Conservation (phyloP, 2,888 invertebrate species). For the Nemotelus pantherinus region DNA sequence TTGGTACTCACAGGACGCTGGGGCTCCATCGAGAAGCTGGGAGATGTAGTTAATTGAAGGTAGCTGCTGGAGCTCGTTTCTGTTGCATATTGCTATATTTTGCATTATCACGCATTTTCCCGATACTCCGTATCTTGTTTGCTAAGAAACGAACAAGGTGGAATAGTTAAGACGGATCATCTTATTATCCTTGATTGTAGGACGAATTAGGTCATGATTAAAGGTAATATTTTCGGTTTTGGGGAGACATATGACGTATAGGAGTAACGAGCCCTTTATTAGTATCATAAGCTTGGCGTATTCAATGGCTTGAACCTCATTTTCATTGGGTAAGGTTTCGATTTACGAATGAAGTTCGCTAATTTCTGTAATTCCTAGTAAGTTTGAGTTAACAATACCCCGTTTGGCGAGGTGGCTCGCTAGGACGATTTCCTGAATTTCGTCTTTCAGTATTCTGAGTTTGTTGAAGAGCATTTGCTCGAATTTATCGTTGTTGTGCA, state of each 20-base stretch:
- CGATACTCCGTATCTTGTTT: neutral
- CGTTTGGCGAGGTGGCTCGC: slow-evolving; percentile 19
- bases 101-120: slow-evolving; percentile 5
- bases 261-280: slow-evolving; percentile 44
- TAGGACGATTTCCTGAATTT: slow-evolving; percentile 17
- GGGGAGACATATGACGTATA: slow-evolving; percentile 5
- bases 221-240: slow-evolving; percentile 17
- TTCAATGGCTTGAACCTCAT: slow-evolving; percentile 37
- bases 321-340: slow-evolving; percentile 49
- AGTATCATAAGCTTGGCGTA: slow-evolving; percentile 49
- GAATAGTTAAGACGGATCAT: slow-evolving; percentile 28
- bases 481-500: no score
- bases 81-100: slow-evolving; percentile 8
- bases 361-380: neutral
- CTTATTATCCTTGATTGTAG: slow-evolving; percentile 33
- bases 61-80: neutral
- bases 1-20: neutral
- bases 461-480: slow-evolving; percentile 18
- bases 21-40: neutral
- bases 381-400: slow-evolving; percentile 18
- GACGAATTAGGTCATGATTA: slow-evolving; percentile 27
- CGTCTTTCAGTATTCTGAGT: slow-evolving; percentile 2
- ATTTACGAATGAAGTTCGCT: slow-evolving; percentile 31
- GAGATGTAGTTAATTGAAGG: neutral
- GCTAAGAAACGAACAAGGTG: slow-evolving; percentile 3